These are phyloP conservation scores for Stenurella melanura DNA, from an alignment of 2,888 invertebrate genomes.

Conservation along the genomic window DNA sequence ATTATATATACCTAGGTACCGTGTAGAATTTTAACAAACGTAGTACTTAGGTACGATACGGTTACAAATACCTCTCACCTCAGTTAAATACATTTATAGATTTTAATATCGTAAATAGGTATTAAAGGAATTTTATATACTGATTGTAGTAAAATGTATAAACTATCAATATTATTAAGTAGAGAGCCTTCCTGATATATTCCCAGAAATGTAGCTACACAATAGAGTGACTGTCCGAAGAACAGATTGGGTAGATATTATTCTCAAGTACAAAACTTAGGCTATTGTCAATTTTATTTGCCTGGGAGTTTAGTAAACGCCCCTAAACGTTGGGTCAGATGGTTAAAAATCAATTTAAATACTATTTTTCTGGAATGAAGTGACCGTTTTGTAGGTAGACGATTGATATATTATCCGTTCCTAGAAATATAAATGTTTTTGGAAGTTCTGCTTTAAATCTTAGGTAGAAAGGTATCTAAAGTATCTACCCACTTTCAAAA, in stretches of 20 bases:
- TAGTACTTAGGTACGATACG: no score
- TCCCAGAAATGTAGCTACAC: conserved; percentile 48
- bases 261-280: conserved; percentile 53
- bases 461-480: background rate
- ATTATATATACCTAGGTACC: no score
- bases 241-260: conserved; percentile 49
- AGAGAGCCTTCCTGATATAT: conserved; percentile 10
- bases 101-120: no score
- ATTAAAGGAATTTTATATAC: no score
- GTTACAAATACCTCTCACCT: no score
- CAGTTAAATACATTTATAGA: no score
- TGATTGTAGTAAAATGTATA: no score
- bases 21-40: no score
- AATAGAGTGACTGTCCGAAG: conserved; percentile 44
- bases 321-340: conserved; percentile 51
- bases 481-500: background rate
- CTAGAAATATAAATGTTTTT: conserved; percentile 33
- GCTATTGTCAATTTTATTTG: conserved; percentile 56
- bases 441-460: background rate
- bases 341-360: conserved; percentile 58
- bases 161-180: no score
- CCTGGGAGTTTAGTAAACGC: conserved; percentile 51
- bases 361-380: conserved; percentile 41
- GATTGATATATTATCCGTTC: conserved; percentile 40
- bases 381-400: conserved; percentile 31